Percentiles rank a stretch among this genome's conserved stretches.
phyloP scores from a whole-genome alignment of 2,113 vertebrate species.

The Circaetus gallicus region DNA sequence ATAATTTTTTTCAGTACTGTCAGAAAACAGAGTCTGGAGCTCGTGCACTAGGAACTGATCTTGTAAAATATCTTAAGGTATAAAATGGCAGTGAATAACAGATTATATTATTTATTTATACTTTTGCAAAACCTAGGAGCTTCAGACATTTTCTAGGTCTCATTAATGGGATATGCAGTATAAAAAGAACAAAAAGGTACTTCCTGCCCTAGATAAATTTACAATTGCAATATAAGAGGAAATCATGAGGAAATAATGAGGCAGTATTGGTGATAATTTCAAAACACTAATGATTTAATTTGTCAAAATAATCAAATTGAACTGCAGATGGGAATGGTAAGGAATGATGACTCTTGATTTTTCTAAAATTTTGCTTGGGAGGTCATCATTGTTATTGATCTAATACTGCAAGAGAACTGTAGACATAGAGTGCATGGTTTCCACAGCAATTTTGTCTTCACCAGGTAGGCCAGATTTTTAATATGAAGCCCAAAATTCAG shows the following conservation, averaged over 20 bases:
- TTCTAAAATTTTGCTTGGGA: not conserved
- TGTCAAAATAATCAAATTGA: not conserved
- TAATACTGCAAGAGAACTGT: too few species aligned
- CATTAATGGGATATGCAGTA: not conserved
- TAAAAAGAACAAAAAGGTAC: not conserved
- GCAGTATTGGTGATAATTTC: not conserved
- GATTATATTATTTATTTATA: not conserved
- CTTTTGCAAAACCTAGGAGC: not conserved
- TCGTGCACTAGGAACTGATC: constrained; percentile 83
- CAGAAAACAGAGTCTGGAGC: constrained; percentile 81
- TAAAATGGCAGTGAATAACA: not conserved
- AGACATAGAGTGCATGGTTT: not conserved
- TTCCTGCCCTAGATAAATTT: not conserved
- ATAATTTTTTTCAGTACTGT: constrained; percentile 98
- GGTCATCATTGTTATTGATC: not conserved
- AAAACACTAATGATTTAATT: not conserved
- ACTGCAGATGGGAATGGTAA: not conserved
- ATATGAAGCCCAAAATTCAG: not conserved
- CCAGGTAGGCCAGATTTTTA: not conserved
- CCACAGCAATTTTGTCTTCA: not conserved
- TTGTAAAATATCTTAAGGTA: constrained; percentile 98
- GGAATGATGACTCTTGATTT: not conserved
- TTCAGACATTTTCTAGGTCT: not conserved
- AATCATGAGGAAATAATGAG: not conserved
- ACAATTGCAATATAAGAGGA: not conserved